A percentile compares a stretch with the other conserved stretches of the same genome.
phyloP scores from a whole-genome alignment of 2,888 invertebrate species.

The Tiphia femorata region DNA sequence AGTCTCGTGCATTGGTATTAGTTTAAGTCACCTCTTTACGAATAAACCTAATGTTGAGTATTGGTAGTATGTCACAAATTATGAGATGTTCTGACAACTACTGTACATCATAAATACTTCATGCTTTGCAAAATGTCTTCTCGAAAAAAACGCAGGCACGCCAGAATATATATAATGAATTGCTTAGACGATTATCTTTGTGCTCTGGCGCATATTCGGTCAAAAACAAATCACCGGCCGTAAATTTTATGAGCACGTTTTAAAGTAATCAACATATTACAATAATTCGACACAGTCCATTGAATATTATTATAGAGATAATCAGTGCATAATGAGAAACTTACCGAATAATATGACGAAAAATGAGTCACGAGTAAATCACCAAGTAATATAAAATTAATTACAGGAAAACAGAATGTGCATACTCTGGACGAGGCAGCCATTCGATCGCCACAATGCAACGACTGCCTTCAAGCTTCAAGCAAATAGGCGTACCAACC shows the following conservation, averaged over 20 bases:
- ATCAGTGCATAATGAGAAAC: slow-evolving; percentile 25
- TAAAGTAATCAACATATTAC: slow-evolving; percentile 27
- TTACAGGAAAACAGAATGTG: slow-evolving; percentile 60
- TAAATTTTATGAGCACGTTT: slow-evolving; percentile 54
- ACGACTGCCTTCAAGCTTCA: slow-evolving; percentile 42
- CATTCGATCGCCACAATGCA: slow-evolving; percentile 56
- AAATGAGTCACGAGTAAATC: slow-evolving; percentile 46
- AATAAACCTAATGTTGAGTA: not conserved
- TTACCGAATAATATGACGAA: slow-evolving; percentile 53
- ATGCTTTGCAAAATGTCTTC: not conserved
- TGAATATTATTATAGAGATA: not conserved
- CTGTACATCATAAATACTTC: slow-evolving; percentile 23
- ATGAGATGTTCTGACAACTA: slow-evolving; percentile 29
- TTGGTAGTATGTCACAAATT: slow-evolving; percentile 20
- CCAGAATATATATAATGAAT: not conserved
- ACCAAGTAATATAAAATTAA: slow-evolving; percentile 59
- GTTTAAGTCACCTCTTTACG: slow-evolving; percentile 3
- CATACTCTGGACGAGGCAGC: slow-evolving; percentile 57
- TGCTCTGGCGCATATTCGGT: slow-evolving; percentile 9
- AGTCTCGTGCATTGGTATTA: too few relatives aligned
- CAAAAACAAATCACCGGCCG: slow-evolving; percentile 61
- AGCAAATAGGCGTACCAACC: slow-evolving; percentile 25
- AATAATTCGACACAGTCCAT: slow-evolving; percentile 3
- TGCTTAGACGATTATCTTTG: slow-evolving; percentile 8
- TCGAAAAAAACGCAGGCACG: slow-evolving; percentile 1